Evolutionary conservation across 2,113 vertebrate species (phyloP), one percentile per base, ranked within the genome.

Genomic region (Muscicapa adusta): DNA sequence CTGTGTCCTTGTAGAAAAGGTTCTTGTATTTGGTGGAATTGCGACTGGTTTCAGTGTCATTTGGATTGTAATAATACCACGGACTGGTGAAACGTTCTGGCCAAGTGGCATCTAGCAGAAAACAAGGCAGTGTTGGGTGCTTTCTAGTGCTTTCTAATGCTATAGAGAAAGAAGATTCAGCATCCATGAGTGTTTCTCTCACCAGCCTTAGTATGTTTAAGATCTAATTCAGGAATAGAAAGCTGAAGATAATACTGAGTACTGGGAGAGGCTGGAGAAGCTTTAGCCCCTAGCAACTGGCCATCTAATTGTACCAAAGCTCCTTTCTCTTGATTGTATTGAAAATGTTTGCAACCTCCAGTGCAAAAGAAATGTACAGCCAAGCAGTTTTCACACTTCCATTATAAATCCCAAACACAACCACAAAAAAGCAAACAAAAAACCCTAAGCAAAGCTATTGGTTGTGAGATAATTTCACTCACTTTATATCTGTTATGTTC

Each of bases 371-470:
- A 91, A 80, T 62, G 22, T 9, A 14, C 18, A 40, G 36, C 22
- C 40, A 84, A 74, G 34, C 17, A 58, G 23, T 61, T 86, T 76
- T 51, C 33, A 47, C 23, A 73, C 22, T 29, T 75, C 15, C 7
- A 28, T 47, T 65, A 12, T 18, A 42, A 53, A 70, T 3, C 0
- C 1, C 45, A 53, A 66, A 42, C 13, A 12, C 8, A 68, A 18
- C 14, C 25, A 48, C 53, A 61, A 34, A 53, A 82, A 47, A 22
- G 14, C 24, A 60, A 60, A 47, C n/a, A 38, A 38, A 50, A 1
- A 24, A 3, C 3, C 6, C 3, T 26, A 45, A 56, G 23, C 8
- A 23, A 11, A 71, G 14, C 71, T 56, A 8, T 33, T 5, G 0
- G 8, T 38, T 85, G 22, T 60, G 43, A 72, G 40, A 60, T 60